Conservation (phyloP, 2,888 invertebrate genomes). For the Scrobipalpa costella region DNA sequence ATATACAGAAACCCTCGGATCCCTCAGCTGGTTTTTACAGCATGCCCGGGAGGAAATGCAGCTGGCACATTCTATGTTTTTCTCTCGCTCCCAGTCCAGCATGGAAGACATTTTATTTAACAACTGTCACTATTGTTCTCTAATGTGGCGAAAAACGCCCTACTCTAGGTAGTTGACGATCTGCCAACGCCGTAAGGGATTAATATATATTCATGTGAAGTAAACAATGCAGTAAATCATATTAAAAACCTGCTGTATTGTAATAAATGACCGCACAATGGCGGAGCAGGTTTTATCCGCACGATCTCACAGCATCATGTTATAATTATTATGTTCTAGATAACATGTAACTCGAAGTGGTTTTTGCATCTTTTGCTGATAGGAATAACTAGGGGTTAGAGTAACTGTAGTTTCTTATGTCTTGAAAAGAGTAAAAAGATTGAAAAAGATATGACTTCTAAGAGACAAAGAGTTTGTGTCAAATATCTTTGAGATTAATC, state of each 20-base stretch:
- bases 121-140: no score
- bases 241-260: neutral
- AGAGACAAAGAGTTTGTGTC: no score
- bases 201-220: neutral
- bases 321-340: constrained; percentile 29
- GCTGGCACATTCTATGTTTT: no score
- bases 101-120: no score
- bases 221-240: constrained; percentile 3
- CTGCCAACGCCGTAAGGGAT: neutral
- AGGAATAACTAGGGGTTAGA: constrained; percentile 2
- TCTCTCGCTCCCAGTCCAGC: no score
- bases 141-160: no score
- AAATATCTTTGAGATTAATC: no score
- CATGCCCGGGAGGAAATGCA: no score
- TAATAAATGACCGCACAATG: neutral
- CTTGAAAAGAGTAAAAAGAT: neutral
- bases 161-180: no score
- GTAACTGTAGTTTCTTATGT: neutral
- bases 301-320: constrained; percentile 26
- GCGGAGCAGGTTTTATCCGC: constrained; percentile 28
- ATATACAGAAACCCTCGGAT: no score
- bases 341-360: constrained; percentile 15
- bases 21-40: no score
- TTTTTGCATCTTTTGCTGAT: constrained; percentile 7
- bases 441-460: no score